Evolutionary conservation across 1,140 invertebrate genomes (phyloP).

Genomic region (Drosophila persimilis): DNA sequence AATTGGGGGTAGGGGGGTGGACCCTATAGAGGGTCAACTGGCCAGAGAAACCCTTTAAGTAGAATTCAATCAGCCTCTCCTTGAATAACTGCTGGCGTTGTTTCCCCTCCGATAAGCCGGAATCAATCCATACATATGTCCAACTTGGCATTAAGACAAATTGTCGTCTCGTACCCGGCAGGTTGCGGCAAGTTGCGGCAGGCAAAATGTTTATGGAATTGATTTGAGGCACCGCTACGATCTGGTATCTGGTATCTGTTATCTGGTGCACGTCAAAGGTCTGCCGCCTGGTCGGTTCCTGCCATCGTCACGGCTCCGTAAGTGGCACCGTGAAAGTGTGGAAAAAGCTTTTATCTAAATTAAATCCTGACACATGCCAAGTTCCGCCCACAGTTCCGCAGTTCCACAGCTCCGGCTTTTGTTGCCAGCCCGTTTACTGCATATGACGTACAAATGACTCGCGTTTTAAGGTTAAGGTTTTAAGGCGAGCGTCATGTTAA

Average conservation of each 20-base stretch:
- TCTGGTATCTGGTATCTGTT: constrained; percentile 19
- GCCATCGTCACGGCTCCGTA: neutral
- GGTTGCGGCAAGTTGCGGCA: constrained; percentile 30
- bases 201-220: constrained; percentile 70
- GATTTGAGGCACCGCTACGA: constrained; percentile 59
- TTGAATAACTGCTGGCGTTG: neutral
- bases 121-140: constrained; percentile 37
- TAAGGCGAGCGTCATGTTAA: constrained; percentile 42
- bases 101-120: constrained; percentile 18
- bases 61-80: neutral
- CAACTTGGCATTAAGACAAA: constrained; percentile 65
- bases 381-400: neutral
- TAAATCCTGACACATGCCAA: constrained; percentile 64
- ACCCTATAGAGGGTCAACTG: neutral
- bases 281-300: neutral
- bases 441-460: constrained; percentile 64
- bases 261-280: constrained; percentile 39
- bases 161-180: constrained; percentile 56
- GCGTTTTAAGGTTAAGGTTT: constrained; percentile 46
- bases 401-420: constrained; percentile 4
- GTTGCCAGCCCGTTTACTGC: constrained; percentile 6
- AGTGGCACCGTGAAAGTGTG: constrained; percentile 16
- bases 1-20: neutral
- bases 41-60: too few relatives aligned
- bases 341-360: constrained; percentile 79